Conservation (phyloP, 2,888 invertebrate genomes). For the Amblyjoppa fuscipennis region DNA sequence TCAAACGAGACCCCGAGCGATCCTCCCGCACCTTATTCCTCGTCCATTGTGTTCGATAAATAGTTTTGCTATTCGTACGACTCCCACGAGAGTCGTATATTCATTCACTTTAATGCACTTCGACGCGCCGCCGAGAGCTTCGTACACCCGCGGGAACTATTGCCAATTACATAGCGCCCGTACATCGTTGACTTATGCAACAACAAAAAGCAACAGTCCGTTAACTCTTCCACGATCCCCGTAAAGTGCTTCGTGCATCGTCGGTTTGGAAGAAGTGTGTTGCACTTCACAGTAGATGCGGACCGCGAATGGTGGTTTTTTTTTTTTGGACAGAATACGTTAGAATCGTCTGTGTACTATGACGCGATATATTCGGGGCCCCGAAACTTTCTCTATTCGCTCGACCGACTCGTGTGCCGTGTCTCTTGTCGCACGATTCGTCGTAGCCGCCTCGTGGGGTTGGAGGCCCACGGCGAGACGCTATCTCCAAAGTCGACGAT, state of each 20-base stretch:
- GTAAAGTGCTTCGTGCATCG: neutral
- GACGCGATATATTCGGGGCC: constrained; percentile 43
- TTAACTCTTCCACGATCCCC: neutral
- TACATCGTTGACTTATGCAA: constrained; percentile 38
- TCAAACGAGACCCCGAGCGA: constrained; percentile 51
- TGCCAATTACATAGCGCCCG: constrained; percentile 75
- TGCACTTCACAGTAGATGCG: neutral
- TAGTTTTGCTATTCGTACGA: constrained; percentile 67
- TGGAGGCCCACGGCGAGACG: constrained; percentile 27
- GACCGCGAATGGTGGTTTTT: neutral
- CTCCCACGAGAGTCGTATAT: constrained; percentile 75
- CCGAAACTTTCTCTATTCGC: constrained; percentile 56
- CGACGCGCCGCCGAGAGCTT: constrained; percentile 51
- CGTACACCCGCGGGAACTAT: constrained; percentile 68
- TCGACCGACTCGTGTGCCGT: constrained; percentile 25
- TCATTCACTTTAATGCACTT: constrained; percentile 76
- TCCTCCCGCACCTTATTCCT: constrained; percentile 27
- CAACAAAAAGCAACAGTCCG: neutral
- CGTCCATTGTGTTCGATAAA: constrained; percentile 71
- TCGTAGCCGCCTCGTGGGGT: neutral
- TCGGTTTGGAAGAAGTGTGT: neutral
- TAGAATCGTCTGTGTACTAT: constrained; percentile 14
- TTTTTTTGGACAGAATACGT: too few species aligned
- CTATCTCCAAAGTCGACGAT: constrained; percentile 63
- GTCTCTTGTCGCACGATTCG: constrained; percentile 33